Conservation (phyloP, 2,113 vertebrate genomes). For the Tychaedon coryphoeus region DNA sequence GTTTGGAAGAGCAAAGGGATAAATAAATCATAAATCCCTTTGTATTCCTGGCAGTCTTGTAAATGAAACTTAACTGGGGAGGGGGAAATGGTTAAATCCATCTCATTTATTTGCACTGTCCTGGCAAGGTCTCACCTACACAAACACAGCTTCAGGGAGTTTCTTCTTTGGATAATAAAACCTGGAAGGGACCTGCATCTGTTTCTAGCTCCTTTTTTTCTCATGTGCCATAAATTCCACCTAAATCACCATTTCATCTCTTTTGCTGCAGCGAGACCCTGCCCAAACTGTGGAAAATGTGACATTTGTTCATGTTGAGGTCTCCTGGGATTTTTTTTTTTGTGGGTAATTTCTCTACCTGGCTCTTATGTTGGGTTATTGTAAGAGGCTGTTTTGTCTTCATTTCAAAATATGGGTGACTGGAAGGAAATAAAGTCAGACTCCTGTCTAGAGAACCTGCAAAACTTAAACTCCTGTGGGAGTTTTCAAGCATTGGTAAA, state of each 20-base stretch:
- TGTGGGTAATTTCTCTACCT: rapidly evolving
- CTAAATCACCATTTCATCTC: not conserved
- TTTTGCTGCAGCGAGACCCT: not conserved
- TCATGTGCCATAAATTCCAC: not conserved
- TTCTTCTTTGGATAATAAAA: not conserved
- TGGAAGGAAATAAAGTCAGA: not conserved
- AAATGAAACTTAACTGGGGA: rapidly evolving
- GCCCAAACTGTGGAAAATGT: rapidly evolving
- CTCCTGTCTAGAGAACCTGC: not conserved
- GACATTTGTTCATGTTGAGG: not conserved
- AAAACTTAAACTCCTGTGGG: not conserved
- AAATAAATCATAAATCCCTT: not conserved
- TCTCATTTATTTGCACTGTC: not conserved
- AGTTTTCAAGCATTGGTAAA: not conserved
- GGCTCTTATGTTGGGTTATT: not conserved
- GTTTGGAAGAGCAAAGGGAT: rapidly evolving
- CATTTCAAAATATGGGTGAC: not conserved
- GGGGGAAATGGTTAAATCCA: not conserved
- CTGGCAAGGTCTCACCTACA: not conserved
- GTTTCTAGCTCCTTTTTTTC: not conserved
- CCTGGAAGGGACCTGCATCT: too few species aligned
- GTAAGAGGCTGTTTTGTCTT: not conserved
- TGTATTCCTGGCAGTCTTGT: not conserved
- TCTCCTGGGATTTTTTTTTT: not conserved
- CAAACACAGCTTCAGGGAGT: not conserved